A percentile compares a stretch with the other conserved stretches of the same genome.
phyloP scores from a whole-genome alignment of 2,113 vertebrate genomes.

The Paracyprichromis sp. region DNA sequence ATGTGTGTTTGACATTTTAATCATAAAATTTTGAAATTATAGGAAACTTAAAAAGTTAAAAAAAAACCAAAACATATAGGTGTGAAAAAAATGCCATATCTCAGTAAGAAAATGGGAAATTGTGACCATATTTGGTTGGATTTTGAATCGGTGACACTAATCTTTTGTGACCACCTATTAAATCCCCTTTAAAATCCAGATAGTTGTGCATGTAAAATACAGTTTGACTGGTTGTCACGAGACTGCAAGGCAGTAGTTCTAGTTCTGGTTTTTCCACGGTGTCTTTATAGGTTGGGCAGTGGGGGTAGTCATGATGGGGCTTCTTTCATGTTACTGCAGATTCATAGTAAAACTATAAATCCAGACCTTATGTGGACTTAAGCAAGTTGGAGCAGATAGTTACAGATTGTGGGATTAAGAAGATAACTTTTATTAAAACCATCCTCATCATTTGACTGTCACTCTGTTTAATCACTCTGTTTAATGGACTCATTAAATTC shows the following conservation, averaged over 20 bases:
- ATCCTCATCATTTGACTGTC: slow-evolving; percentile 35
- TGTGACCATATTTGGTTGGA: neutral
- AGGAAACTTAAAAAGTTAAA: neutral
- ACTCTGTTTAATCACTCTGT: slow-evolving; percentile 23
- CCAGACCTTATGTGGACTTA: slow-evolving; percentile 1
- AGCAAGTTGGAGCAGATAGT: slow-evolving; percentile 15
- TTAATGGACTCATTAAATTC: slow-evolving; percentile 44
- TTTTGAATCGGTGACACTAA: neutral
- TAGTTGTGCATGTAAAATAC: neutral
- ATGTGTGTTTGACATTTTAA: neutral
- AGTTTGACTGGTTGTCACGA: neutral
- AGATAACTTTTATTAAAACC: slow-evolving; percentile 18
- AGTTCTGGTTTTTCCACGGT: neutral
- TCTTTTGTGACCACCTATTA: neutral
- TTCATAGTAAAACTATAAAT: slow-evolving; percentile 8
- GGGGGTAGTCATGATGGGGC: neutral
- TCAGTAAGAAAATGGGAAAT: neutral
- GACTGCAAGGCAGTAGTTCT: neutral
- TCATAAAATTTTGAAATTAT: neutral
- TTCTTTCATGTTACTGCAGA: neutral
- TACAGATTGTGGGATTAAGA: slow-evolving; percentile 40
- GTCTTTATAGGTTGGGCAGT: neutral
- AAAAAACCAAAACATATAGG: neutral
- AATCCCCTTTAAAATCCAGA: neutral
- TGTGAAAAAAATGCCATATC: neutral